phyloP scores from a whole-genome alignment of 2,113 vertebrate species.

The Malurus elegans region DNA sequence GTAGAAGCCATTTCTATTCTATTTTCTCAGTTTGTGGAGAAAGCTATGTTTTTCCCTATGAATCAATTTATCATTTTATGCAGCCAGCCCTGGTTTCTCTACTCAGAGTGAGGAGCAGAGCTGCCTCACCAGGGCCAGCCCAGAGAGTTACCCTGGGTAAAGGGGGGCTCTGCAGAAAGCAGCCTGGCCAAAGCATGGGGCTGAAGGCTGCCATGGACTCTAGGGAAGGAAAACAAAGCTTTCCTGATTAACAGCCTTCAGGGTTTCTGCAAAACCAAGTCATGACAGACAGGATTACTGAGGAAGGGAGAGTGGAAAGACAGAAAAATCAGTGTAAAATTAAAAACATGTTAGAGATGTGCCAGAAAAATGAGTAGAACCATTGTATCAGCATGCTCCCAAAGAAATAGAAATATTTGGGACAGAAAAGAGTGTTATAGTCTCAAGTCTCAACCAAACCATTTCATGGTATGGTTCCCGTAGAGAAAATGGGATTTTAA shows the following conservation, averaged over 20 bases:
- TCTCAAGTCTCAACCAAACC: too few relatives aligned
- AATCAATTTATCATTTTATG: background rate
- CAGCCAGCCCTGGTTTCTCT: background rate
- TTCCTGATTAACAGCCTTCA: background rate
- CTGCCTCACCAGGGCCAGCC: background rate
- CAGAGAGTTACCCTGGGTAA: accelerated
- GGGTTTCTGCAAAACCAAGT: background rate
- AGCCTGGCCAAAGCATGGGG: background rate
- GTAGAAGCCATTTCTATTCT: background rate
- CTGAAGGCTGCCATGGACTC: background rate
- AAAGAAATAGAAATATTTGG: background rate
- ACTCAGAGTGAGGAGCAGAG: background rate
- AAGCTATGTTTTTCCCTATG: background rate
- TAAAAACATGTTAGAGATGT: background rate
- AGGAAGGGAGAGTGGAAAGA: background rate
- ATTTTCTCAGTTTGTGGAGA: background rate
- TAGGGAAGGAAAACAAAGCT: background rate
- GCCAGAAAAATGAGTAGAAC: background rate
- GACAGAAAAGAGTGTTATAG: background rate
- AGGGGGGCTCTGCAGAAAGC: background rate
- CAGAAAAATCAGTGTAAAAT: background rate
- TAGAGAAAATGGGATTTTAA: background rate
- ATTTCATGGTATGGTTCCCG: background rate
- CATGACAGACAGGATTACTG: background rate
- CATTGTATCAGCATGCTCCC: background rate